Percentiles rank a stretch among this genome's conserved stretches.
Conservation (phyloP, 1,140 invertebrate species). For the Ips nitidus region DNA sequence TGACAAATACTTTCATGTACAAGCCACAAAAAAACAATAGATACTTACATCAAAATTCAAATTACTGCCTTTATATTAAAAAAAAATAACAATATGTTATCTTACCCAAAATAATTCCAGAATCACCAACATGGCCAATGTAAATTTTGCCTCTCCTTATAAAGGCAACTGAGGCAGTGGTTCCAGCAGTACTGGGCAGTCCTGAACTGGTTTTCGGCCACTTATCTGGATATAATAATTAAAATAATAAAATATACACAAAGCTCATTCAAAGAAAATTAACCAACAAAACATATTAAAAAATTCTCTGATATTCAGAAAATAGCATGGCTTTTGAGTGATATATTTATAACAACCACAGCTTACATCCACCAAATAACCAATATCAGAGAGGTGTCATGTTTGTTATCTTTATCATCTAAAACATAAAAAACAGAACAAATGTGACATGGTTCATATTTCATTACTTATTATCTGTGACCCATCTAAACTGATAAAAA, state of each 20-base stretch:
- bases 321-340: too few relatives aligned
- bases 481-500: too few relatives aligned
- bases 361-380: too few relatives aligned
- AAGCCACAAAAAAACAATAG: too few relatives aligned
- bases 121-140: conserved; percentile 97
- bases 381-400: too few relatives aligned
- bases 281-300: neutral
- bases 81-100: neutral
- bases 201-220: conserved; percentile 95
- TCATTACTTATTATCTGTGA: too few relatives aligned
- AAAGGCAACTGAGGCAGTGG: conserved; percentile 93
- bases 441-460: too few relatives aligned
- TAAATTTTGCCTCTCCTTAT: conserved; percentile 94
- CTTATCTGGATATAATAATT: conserved; percentile 64
- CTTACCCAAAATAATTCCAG: conserved; percentile 87
- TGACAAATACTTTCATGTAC: too few relatives aligned
- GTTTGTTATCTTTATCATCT: too few relatives aligned
- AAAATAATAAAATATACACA: conserved; percentile 2
- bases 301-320: neutral
- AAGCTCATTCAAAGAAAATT: neutral
- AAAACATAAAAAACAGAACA: too few relatives aligned
- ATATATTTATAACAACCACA: too few relatives aligned
- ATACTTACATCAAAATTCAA: neutral
- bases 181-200: conserved; percentile 93
- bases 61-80: neutral